phyloP scores from a whole-genome alignment of 1,140 invertebrate species.

The Ips nitidus region DNA sequence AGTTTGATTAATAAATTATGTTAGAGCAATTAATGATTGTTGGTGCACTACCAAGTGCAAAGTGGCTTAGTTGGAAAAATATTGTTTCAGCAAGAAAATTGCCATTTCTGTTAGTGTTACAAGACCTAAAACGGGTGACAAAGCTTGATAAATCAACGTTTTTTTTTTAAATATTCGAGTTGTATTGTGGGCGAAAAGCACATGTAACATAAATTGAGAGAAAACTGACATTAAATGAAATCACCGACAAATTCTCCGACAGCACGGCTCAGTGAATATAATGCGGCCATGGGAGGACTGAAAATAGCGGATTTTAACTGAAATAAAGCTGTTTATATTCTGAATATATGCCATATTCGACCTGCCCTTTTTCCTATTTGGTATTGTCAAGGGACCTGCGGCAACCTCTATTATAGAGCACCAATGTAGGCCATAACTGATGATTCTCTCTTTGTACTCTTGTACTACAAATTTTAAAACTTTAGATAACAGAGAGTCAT shows the following conservation, averaged over 20 bases:
- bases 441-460: too few species aligned
- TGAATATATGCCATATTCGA: conserved; percentile 6
- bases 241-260: conserved; percentile 10
- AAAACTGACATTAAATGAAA: conserved; percentile 9
- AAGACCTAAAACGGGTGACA: background rate
- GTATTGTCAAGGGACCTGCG: too few species aligned
- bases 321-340: background rate
- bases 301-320: background rate
- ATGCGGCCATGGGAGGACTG: conserved; percentile 4
- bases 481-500: too few species aligned
- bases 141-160: conserved; percentile 2
- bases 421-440: too few species aligned
- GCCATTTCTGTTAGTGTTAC: background rate
- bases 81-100: conserved; percentile 3
- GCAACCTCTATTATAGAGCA: too few species aligned
- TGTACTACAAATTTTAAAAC: too few species aligned
- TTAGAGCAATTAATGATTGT: too few species aligned
- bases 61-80: conserved; percentile 1
- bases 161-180: conserved; percentile 9
- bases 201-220: conserved; percentile 14
- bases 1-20: too few species aligned
- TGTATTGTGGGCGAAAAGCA: conserved; percentile 9
- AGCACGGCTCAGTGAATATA: conserved; percentile 5
- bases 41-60: background rate
- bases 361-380: background rate